Conservation (phyloP, 2,888 invertebrate species). For the Eretmocerus hayati region DNA sequence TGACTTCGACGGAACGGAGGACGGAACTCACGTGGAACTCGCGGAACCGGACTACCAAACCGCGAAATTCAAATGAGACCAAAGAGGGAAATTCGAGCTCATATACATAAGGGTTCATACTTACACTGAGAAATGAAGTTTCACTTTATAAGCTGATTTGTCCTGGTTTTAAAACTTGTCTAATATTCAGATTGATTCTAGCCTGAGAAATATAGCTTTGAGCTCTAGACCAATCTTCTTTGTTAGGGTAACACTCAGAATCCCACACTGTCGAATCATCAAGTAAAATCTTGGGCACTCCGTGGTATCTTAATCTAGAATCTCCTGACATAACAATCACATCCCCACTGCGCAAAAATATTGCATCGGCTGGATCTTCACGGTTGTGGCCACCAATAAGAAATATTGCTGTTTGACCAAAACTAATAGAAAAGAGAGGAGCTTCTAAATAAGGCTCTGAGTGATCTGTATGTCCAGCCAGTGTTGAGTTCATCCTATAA, state of each 20-base stretch:
- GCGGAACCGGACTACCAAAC: slow-evolving; percentile 7
- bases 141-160: slow-evolving; percentile 36
- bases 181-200: slow-evolving; percentile 88
- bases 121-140: background rate
- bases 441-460: slow-evolving; percentile 81
- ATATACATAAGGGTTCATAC: background rate
- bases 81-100: slow-evolving; percentile 11
- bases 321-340: slow-evolving; percentile 82
- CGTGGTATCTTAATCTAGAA: slow-evolving; percentile 85
- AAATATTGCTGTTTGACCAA: slow-evolving; percentile 93
- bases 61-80: slow-evolving; percentile 13
- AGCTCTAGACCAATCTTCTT: slow-evolving; percentile 35
- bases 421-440: slow-evolving; percentile 89
- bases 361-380: slow-evolving; percentile 59
- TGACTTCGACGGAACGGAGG: slow-evolving; percentile 38
- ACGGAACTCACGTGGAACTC: background rate
- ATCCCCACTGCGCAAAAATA: slow-evolving; percentile 84
- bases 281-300: slow-evolving; percentile 78
- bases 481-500: slow-evolving; percentile 85
- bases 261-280: slow-evolving; percentile 50
- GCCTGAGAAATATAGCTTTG: slow-evolving; percentile 46
- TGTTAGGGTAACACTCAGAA: slow-evolving; percentile 9
- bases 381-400: slow-evolving; percentile 76
- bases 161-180: slow-evolving; percentile 73
- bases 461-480: slow-evolving; percentile 91